Evolutionary conservation across 2,113 vertebrate species (phyloP), one percentile per base, ranked within the genome.

Genomic region (Spea multiplicata): DNA sequence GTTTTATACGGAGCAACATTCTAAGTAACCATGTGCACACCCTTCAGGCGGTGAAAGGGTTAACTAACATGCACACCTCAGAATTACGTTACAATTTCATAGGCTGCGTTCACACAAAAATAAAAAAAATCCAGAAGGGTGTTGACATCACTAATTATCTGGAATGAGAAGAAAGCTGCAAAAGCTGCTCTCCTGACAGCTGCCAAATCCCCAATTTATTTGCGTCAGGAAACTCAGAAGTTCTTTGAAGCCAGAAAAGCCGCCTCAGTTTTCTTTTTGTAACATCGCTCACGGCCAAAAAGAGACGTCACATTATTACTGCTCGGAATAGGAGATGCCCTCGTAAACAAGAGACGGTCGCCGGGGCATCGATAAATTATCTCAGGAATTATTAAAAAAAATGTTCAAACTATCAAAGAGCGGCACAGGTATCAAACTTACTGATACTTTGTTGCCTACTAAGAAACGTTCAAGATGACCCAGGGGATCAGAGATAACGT

Each of bases 71-170:
- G 30, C 30, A 30, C 30, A 30, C 30, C 30, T 30, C 30, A 30
- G 30, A 30, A 30, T 59, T 76, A 53, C 66, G 59, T 47, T 68
- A 68, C 44, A 8, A 76, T 76, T 76, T 52, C 65, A 76, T 69
- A 76, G 75, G 75, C 59, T 69, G 66, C 46, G 45, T n/a, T 57
- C 53, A 61, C 55, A 76, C 69, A 66, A 59, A 68, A 1, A 30
- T n/a, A 30, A 30, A 30, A 30, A 30, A 30, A 30, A 30, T 67
- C n/a, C 50, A 65, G 68, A 67, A 3, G 50, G 10, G 64, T 59
- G 74, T 76, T 66, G 74, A 76, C 75, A 76, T 66, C 75, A 76
- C 52, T 76, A 76, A 76, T 76, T 76, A 70, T 70, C 66, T 76
- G 66, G 75, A 76, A 76, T 59, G 66, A 70, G 75, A 69, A 68